Evolutionary conservation across 2,888 invertebrate genomes (phyloP), one percentile per base, ranked within the genome.

Genomic region (Piscicola geometra): DNA sequence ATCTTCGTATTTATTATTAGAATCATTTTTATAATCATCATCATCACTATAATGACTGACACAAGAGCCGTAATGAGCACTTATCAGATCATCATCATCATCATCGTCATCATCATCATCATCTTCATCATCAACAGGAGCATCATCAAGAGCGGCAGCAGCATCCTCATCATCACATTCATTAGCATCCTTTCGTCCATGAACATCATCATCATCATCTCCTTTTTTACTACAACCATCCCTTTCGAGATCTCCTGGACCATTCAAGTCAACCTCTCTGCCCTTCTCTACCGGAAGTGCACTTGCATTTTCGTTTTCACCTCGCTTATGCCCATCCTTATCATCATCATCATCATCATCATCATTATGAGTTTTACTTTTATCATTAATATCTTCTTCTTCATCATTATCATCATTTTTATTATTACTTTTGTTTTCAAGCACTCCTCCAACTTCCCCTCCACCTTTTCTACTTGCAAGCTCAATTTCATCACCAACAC

Each of bases 341-440:
- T 25, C 25, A 9, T 25, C 52, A 15, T 36, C 30, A 30, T 47
- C 71, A 15, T 36, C 41, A 50, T 69, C 52, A 33, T 32, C 64
- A 64, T 32, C 75, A 47, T 64, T 33, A 9, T 64, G 25, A 35
- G 12, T 41, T 35, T 30, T 33, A 28, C 36, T 47, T 56, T 66
- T 36, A 33, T 56, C 33, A n/a, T 71, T 33, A 41, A 0, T n/a
- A 18, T n/a, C 32, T 28, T 64, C 66, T 75, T 67, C 67, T 32
- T 28, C 66, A 18, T 15, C 47, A n/a, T 56, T 72, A 21, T 47
- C 60, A 21, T 76, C 75, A 25, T 70, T n/a, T 70, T 70, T 70
- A 25, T 41, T 21, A 35, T 30, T 18, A 18, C 66, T 67, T 25
- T 56, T 67, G 15, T 64, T 67, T 25, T 60, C 32, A 3, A 56